Conservation (phyloP, 2,113 vertebrate genomes). For the Galemys pyrenaicus region DNA sequence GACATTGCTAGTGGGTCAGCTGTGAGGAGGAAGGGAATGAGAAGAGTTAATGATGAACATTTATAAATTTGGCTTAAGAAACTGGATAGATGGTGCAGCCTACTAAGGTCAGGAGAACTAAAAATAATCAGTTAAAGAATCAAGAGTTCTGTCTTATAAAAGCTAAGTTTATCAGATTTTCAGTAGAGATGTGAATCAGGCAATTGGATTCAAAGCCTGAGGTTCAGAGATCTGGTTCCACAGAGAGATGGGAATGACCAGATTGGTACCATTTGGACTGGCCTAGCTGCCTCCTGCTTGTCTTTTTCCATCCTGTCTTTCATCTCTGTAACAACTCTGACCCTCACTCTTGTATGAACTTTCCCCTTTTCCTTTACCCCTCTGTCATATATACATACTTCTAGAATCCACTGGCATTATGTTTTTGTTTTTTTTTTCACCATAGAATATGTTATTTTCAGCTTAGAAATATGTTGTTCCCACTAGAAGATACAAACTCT, state of each 20-base stretch:
- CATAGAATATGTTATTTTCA: not conserved
- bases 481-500: not conserved
- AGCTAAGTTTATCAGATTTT: not conserved
- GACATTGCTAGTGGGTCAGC: not conserved
- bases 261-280: not conserved
- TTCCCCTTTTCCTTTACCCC: not conserved
- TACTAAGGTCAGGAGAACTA: not conserved
- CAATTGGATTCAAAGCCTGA: not conserved
- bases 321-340: not conserved
- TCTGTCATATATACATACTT: not conserved
- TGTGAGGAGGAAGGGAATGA: not conserved
- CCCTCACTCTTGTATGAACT: not conserved
- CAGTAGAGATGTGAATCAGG: not conserved
- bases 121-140: not conserved
- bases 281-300: not conserved
- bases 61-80: not conserved
- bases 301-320: not conserved
- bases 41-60: not conserved
- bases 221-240: not conserved
- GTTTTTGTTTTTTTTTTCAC: conserved; percentile 26
- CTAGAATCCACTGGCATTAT: not conserved
- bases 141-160: not conserved
- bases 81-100: not conserved
- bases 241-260: not conserved
- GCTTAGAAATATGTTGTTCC: not conserved